Base-by-base conservation (phyloP, 2,888 invertebrate species). In the Adela reaumurella region DNA sequence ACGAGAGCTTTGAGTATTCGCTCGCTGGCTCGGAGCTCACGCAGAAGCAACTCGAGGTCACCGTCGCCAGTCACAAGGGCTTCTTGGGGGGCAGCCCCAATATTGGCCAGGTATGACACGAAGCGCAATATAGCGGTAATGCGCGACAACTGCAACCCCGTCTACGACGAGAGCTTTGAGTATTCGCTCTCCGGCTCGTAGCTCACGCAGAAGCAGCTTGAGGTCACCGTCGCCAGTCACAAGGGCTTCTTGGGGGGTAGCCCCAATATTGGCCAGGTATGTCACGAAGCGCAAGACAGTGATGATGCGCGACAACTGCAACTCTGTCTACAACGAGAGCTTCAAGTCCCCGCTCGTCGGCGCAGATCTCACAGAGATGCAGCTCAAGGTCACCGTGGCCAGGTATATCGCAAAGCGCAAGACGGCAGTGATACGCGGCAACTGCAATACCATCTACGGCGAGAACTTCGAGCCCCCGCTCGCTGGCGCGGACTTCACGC, bases 151-250 rank as follows among this genome's bases (percentile, higher is more conserved):
- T 93, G 94, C 62, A 92, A 92, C 81, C 95, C 96, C 0, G 83
- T 89, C 19, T 97, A 88, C 66, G 95, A 97, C 68, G 92, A 94
- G 63, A 88, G 89, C 57, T 94, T 95, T 63, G 95, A 96, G 66
- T 96, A 93, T 79, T 78, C 88, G 45, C 86, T 95, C 55, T 90
- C 91, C 1, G 84, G 88, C 56, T 88, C 87, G 2, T 95, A 95
- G 64, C 69, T 95, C 48, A 83, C 86, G 59, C 84, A 84, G 45
- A 83, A 89, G 16, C 88, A 88, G 50, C 74, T 96, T 51, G 92
- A 94, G 69, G 84, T 96, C 28, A 90, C 92, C 0, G 92, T 95
- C 19, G 89, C 92, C 59, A 92, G 94, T 16, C 92, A 93, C 65
- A 94, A 94, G 62, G 89, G 90, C 50, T 87, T 91, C 70, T 81